Evolutionary conservation across 2,888 invertebrate genomes (phyloP).

Genomic region (Parascotia fuliginaria): DNA sequence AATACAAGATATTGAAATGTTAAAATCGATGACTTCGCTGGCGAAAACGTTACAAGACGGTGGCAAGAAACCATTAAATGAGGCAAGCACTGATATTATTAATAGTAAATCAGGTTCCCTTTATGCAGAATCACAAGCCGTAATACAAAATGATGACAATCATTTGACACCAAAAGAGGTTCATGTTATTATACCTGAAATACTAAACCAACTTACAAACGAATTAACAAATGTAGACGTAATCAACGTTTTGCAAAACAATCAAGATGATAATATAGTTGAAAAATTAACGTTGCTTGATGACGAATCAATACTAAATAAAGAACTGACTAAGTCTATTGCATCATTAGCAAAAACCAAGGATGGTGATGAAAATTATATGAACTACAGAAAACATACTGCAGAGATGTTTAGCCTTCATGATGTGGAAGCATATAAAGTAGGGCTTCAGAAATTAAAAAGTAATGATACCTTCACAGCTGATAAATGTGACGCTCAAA

Average conservation of each 20-base stretch:
- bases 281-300: neutral
- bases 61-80: neutral
- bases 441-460: neutral
- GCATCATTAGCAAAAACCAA: neutral
- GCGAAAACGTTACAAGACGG: neutral
- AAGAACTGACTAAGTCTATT: neutral
- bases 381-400: neutral
- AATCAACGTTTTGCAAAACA: neutral
- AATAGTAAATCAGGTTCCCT: no score
- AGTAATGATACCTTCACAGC: neutral
- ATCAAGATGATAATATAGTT: neutral
- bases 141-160: neutral
- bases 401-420: neutral
- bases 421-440: neutral
- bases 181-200: neutral
- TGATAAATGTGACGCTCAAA: constrained; percentile 1
- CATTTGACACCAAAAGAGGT: neutral
- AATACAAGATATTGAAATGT: neutral
- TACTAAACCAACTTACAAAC: neutral
- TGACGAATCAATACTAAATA: neutral
- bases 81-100: neutral
- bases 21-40: neutral
- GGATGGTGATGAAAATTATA: neutral
- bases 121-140: neutral
- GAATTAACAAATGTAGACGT: neutral